Percentiles rank a stretch among this genome's conserved stretches.
These are phyloP conservation scores for Tokudaia tokunoshimensis DNA, from an alignment of 2,797 vertebrate species.

Conservation along the genomic window DNA sequence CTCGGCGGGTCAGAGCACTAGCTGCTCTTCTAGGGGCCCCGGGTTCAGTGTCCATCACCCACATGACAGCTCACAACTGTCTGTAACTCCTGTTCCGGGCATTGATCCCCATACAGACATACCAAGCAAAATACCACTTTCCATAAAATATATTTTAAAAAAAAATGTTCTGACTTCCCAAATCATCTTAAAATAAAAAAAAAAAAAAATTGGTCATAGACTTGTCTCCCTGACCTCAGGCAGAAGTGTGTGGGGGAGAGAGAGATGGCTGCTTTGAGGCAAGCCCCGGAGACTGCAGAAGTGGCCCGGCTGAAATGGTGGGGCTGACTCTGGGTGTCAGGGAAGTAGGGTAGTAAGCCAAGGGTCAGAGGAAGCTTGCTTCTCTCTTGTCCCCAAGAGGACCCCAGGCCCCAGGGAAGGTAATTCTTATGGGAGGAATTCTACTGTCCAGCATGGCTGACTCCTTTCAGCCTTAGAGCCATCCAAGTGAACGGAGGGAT, in stretches of 20 bases:
- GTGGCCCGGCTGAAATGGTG: not conserved
- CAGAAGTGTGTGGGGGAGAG: not conserved
- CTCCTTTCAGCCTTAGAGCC: not conserved
- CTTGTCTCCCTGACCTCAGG: not conserved
- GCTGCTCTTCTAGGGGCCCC: not conserved
- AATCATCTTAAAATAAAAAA: slow-evolving; percentile 33
- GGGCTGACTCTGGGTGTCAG: not conserved
- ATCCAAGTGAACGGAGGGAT: not conserved
- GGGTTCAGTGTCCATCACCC: not conserved
- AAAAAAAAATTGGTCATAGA: not conserved
- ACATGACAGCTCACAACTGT: not conserved
- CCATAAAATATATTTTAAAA: not conserved
- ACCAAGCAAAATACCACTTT: not conserved
- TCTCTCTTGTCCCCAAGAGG: not conserved
- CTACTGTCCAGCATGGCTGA: not conserved
- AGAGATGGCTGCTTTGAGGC: not conserved
- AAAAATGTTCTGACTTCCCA: not conserved
- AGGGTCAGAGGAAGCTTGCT: not conserved
- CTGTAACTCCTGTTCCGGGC: not conserved
- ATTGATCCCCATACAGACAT: not conserved
- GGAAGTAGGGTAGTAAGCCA: not conserved
- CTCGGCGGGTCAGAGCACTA: not conserved
- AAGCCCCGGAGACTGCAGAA: not conserved
- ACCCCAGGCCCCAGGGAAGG: not conserved
- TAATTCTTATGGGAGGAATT: not conserved